Evolutionary conservation across 2,797 vertebrate species (phyloP).

Genomic region (Gephyroberyx darwinii): DNA sequence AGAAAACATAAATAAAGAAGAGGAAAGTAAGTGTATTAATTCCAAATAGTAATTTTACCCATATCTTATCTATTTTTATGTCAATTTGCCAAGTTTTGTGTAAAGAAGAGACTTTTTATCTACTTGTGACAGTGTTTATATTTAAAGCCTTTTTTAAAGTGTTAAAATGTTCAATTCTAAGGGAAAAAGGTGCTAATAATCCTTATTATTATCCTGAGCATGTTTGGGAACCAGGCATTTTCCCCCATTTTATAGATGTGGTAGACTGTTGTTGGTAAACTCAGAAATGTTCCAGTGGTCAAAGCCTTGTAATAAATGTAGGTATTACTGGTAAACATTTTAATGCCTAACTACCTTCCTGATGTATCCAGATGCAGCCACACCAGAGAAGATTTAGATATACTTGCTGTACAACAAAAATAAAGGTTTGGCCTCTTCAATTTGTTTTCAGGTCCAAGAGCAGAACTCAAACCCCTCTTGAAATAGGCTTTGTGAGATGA

Average conservation of each 20-base stretch:
- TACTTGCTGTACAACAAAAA: too few relatives aligned
- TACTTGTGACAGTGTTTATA: slow-evolving; percentile 30
- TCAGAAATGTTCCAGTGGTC: neutral
- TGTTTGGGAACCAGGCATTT: too few relatives aligned
- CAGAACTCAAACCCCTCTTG: neutral
- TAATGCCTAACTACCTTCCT: neutral
- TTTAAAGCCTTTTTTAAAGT: slow-evolving; percentile 27
- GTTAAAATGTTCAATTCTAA: slow-evolving; percentile 16
- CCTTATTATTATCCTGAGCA: too few relatives aligned
- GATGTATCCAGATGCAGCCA: neutral
- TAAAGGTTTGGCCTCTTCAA: too few relatives aligned
- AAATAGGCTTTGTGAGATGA: neutral
- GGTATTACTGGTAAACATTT: neutral
- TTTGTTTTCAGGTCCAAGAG: too few relatives aligned
- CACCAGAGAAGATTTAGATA: slow-evolving; percentile 5
- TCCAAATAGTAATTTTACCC: slow-evolving; percentile 23
- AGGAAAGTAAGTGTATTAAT: neutral
- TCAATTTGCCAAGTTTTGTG: neutral
- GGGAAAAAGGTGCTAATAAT: too few relatives aligned
- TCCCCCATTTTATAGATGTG: too few relatives aligned
- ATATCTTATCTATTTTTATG: slow-evolving; percentile 37
- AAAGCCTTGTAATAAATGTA: neutral
- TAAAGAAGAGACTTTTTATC: neutral
- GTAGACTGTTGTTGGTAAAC: too few relatives aligned
- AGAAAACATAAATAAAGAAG: neutral